phyloP scores from a whole-genome alignment of 2,888 invertebrate genomes.

The Chydorus sphaericus region DNA sequence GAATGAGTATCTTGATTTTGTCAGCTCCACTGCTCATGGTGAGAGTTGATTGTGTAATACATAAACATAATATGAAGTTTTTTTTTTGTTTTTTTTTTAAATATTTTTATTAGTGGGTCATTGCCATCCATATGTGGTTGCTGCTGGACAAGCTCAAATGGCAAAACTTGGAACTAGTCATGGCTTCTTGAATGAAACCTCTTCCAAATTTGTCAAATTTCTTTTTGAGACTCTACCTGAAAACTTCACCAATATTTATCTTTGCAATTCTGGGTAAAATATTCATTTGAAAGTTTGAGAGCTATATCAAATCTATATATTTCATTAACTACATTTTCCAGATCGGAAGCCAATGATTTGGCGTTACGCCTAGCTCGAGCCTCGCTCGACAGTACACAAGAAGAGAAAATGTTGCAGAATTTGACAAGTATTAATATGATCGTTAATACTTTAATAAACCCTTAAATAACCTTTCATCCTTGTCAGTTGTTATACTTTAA shows the following conservation, averaged over 20 bases:
- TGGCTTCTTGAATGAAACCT: conserved; percentile 34
- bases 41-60: no score
- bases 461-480: no score
- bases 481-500: neutral
- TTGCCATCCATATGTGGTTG: conserved; percentile 36
- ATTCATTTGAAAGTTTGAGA: no score
- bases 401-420: conserved; percentile 32
- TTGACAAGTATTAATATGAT: conserved; percentile 23
- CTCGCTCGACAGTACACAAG: conserved; percentile 38
- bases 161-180: conserved; percentile 33
- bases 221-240: conserved; percentile 34
- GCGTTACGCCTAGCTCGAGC: no score
- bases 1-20: conserved; percentile 40
- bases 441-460: no score
- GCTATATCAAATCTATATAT: neutral
- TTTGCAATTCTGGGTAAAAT: conserved; percentile 40
- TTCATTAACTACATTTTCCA: no score
- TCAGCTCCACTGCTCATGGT: conserved; percentile 45
- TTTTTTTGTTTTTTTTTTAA: no score
- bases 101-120: no score
- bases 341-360: conserved; percentile 45
- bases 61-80: no score
- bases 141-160: conserved; percentile 35
- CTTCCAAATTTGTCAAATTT: conserved; percentile 32
- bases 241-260: conserved; percentile 33